Evolutionary conservation across 2,888 invertebrate species (phyloP).

Genomic region (Drosophila neoperkinsi): DNA sequence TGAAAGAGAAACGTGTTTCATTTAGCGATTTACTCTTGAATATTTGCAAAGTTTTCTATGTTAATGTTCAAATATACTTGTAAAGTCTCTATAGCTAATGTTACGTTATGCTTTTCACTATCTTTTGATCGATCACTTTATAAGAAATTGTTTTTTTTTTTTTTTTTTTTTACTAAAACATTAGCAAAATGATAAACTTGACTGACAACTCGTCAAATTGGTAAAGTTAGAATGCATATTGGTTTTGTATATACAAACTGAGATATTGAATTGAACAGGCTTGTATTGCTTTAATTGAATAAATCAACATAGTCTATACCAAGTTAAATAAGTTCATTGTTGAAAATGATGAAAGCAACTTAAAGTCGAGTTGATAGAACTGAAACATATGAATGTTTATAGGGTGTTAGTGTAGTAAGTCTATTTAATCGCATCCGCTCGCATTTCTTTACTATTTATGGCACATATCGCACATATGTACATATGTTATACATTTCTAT

Average conservation of each 20-base stretch:
- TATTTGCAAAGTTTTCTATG: conserved; percentile 43
- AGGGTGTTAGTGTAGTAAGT: neutral
- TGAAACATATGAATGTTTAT: conserved; percentile 28
- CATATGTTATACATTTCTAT: conserved; percentile 44
- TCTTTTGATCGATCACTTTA: conserved; percentile 73
- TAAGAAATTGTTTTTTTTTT: conserved; percentile 48
- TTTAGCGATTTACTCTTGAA: conserved; percentile 50
- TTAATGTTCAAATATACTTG: conserved; percentile 37
- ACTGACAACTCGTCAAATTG: neutral
- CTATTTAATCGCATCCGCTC: neutral
- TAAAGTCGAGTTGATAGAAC: conserved; percentile 9
- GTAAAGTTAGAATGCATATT: conserved; percentile 2
- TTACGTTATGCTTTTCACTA: conserved; percentile 66
- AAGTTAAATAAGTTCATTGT: conserved; percentile 59
- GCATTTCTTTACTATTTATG: conserved; percentile 51
- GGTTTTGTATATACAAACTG: conserved; percentile 13
- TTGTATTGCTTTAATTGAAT: conserved; percentile 4
- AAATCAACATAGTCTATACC: conserved; percentile 62
- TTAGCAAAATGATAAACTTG: conserved; percentile 18
- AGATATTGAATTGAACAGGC: neutral
- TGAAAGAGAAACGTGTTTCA: conserved; percentile 56
- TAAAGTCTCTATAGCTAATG: conserved; percentile 52
- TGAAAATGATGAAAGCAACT: neutral
- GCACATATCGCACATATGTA: conserved; percentile 75
- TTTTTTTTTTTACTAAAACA: conserved; percentile 41